These are phyloP conservation scores for Lepus europaeus DNA, from an alignment of 2,113 vertebrate genomes.

Conservation along the genomic window DNA sequence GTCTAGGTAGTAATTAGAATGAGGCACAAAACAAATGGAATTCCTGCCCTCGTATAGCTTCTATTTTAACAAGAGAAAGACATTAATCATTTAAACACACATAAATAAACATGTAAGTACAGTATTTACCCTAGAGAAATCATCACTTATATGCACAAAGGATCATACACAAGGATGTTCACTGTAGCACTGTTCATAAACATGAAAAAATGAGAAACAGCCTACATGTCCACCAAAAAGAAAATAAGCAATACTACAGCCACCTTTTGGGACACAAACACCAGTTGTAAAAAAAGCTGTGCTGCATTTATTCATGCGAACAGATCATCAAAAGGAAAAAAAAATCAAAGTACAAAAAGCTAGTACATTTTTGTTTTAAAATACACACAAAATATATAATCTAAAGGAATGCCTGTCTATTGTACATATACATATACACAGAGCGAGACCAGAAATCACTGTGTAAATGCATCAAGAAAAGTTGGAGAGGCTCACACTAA, in stretches of 20 bases:
- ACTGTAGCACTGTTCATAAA: not conserved
- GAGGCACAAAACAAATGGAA: not conserved
- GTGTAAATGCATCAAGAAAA: not conserved
- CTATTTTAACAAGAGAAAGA: slow-evolving; percentile 8
- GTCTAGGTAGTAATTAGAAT: not conserved
- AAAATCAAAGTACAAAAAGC: not conserved
- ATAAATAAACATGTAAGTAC: not conserved
- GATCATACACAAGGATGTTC: not conserved
- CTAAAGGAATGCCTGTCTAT: not conserved
- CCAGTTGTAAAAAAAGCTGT: not conserved
- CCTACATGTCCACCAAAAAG: not conserved
- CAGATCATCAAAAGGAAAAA: not conserved
- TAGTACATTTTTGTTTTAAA: not conserved
- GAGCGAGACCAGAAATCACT: not conserved
- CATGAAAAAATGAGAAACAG: not conserved
- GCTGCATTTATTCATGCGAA: rapidly evolving
- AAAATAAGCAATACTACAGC: not conserved
- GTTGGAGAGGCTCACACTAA: not conserved
- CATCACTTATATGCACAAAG: not conserved
- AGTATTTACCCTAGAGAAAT: not conserved
- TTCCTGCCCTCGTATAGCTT: slow-evolving; percentile 33
- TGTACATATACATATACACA: not conserved
- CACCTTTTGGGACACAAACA: not conserved
- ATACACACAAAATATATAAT: not conserved
- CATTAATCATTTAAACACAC: slow-evolving; percentile 5